Conservation (phyloP, 2,797 vertebrate genomes). For the Philypnodon macrostomus region DNA sequence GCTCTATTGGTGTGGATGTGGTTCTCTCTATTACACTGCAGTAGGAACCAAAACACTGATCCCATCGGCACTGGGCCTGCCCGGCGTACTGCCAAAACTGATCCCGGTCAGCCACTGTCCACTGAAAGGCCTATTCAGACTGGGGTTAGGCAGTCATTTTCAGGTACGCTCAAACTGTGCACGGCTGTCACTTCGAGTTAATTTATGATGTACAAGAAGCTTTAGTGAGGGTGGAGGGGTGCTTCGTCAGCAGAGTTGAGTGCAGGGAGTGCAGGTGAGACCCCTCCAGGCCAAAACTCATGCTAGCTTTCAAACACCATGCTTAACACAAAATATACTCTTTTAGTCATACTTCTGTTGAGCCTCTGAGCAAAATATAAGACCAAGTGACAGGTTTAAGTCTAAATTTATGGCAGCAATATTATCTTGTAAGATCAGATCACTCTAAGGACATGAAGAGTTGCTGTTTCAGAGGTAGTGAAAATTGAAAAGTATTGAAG, state of each 20-base stretch:
- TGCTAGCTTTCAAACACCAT: conserved; percentile 25
- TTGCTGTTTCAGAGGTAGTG: too few relatives aligned
- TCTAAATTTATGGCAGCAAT: too few relatives aligned
- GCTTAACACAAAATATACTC: conserved; percentile 18
- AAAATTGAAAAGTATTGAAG: too few relatives aligned
- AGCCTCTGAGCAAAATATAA: neutral
- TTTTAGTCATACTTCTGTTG: neutral
- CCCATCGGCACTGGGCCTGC: too few relatives aligned
- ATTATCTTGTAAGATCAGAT: too few relatives aligned
- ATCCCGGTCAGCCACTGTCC: conserved; percentile 11
- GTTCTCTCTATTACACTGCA: conserved; percentile 32
- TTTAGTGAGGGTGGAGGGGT: conserved; percentile 27
- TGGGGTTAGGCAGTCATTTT: conserved; percentile 22
- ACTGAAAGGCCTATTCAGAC: conserved; percentile 38
- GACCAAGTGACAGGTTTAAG: neutral
- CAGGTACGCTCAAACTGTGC: conserved; percentile 16
- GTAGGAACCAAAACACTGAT: conserved; percentile 44
- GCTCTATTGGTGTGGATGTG: conserved; percentile 43
- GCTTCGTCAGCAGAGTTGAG: conserved; percentile 38
- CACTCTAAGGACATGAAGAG: too few relatives aligned
- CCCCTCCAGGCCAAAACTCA: conserved; percentile 41
- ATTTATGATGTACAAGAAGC: conserved; percentile 13
- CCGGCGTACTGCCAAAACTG: conserved; percentile 25
- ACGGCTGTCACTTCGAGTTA: conserved; percentile 28
- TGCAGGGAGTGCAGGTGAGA: conserved; percentile 54